Base-by-base conservation (phyloP, 2,888 invertebrate genomes). In the Eumacrocentrus americanus region DNA sequence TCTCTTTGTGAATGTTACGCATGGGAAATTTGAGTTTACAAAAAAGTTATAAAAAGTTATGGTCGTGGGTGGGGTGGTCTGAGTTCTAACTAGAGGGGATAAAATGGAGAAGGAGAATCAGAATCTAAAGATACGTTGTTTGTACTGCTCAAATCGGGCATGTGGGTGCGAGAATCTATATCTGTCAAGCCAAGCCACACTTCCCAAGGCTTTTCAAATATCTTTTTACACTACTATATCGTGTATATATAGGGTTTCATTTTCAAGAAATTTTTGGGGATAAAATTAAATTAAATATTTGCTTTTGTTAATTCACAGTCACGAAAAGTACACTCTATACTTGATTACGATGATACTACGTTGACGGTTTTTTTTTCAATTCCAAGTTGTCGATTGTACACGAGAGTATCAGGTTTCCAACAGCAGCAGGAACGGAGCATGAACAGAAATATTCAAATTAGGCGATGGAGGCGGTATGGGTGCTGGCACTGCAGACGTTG, bases 151-250 rank as follows among this genome's bases (percentile, higher is more conserved):
- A 62, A 58, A 65, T 64, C 58, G 60, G 16, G 64, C 62, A n/a
- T n/a, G 67, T 67, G 65, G 67, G 67, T 56, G 67, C 52, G 60
- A 60, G n/a, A n/a, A n/a, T n/a, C n/a, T n/a, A n/a, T n/a, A n/a
- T n/a, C n/a, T n/a, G n/a, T n/a, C n/a, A n/a, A n/a, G n/a, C n/a
- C n/a, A n/a, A n/a, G n/a, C n/a, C n/a, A n/a, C n/a, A n/a, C n/a
- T n/a, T n/a, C n/a, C n/a, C n/a, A n/a, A n/a, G n/a, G n/a, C n/a
- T n/a, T n/a, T n/a, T n/a, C n/a, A n/a, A n/a, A n/a, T n/a, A n/a
- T n/a, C n/a, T n/a, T n/a, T n/a, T n/a, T n/a, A n/a, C n/a, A n/a
- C n/a, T n/a, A n/a, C n/a, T n/a, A n/a, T n/a, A n/a, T n/a, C n/a
- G n/a, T n/a, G n/a, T n/a, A n/a, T n/a, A n/a, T n/a, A n/a, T n/a